These are phyloP conservation scores for Chloroceryle inda DNA, from an alignment of 2,797 vertebrate genomes.

Conservation along the genomic window DNA sequence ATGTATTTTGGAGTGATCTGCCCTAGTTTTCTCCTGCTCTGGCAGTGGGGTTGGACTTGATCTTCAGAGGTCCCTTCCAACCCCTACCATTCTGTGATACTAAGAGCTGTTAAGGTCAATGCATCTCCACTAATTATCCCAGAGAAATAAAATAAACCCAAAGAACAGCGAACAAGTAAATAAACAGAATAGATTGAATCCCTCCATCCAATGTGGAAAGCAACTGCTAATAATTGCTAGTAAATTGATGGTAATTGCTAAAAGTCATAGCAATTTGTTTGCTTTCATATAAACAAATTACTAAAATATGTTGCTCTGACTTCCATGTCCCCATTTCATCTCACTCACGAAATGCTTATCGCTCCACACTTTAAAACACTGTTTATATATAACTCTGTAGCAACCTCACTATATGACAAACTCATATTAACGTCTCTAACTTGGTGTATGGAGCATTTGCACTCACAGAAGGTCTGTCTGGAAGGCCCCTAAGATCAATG, in stretches of 20 bases:
- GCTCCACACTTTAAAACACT: conserved; percentile 32
- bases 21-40: no score
- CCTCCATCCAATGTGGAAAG: neutral
- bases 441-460: conserved; percentile 37
- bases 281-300: conserved; percentile 46
- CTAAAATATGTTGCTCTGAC: conserved; percentile 62
- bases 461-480: conserved; percentile 54
- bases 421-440: conserved; percentile 5
- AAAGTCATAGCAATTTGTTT: conserved; percentile 36
- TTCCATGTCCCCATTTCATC: conserved; percentile 41
- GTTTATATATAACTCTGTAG: conserved; percentile 34
- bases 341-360: neutral
- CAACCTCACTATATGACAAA: conserved; percentile 2
- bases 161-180: neutral
- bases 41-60: no score
- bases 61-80: no score
- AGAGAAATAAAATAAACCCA: neutral
- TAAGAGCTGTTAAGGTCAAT: neutral
- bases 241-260: conserved; percentile 39
- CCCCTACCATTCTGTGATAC: no score
- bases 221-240: conserved; percentile 19
- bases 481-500: neutral
- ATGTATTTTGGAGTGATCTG: no score
- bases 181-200: neutral
- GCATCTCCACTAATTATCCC: neutral